Evolutionary conservation across 1,140 invertebrate genomes (phyloP).

Genomic region (Drosophila jambulina): DNA sequence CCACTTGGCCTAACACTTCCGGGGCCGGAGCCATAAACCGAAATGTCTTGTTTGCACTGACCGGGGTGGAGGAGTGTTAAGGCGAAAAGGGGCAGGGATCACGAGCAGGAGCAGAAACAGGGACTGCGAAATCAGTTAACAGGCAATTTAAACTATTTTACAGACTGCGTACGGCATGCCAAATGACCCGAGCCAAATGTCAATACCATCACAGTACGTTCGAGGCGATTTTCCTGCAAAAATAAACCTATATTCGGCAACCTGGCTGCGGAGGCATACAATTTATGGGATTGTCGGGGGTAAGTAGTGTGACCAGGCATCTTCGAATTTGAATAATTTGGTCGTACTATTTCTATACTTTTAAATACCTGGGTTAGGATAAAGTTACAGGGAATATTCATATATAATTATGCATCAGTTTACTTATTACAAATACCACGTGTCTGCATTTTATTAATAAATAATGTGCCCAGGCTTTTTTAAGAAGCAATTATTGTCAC

Average conservation of each 20-base stretch:
- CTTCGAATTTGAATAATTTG: neutral
- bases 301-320: slow-evolving; percentile 2
- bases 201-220: slow-evolving; percentile 66
- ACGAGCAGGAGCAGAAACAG: neutral
- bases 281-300: neutral
- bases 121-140: slow-evolving; percentile 70
- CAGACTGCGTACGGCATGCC: slow-evolving; percentile 68
- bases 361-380: neutral
- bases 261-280: neutral
- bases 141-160: slow-evolving; percentile 79
- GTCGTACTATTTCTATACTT: too few relatives aligned
- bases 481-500: neutral
- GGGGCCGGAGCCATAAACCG: slow-evolving; percentile 62
- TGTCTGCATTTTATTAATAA: neutral
- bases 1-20: slow-evolving; percentile 68
- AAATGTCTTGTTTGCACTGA: slow-evolving; percentile 55
- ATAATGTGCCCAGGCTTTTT: neutral
- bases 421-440: too few relatives aligned
- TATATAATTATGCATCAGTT: neutral
- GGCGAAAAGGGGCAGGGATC: neutral
- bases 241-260: neutral
- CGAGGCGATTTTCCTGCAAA: neutral
- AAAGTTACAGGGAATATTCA: neutral
- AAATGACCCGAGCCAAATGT: slow-evolving; percentile 77
- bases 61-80: neutral